Conservation (phyloP, 2,113 vertebrate species). For the Pteropus alecto region DNA sequence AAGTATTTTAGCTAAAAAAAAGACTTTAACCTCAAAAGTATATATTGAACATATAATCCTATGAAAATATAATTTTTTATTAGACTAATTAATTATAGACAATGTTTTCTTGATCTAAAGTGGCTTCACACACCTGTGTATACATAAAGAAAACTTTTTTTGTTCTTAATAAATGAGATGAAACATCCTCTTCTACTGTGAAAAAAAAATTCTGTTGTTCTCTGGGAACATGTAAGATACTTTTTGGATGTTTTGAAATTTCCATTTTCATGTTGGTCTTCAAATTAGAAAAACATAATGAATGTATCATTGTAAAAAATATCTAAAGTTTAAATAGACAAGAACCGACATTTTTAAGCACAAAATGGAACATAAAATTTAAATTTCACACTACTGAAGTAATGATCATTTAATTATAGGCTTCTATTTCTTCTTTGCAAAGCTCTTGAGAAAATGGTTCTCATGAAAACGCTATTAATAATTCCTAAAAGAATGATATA, state of each 20-base stretch:
- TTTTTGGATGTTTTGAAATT: background rate
- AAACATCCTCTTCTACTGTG: background rate
- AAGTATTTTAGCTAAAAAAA: conserved; percentile 6
- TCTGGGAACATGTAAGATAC: background rate
- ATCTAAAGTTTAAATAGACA: background rate
- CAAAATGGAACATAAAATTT: background rate
- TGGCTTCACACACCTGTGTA: background rate
- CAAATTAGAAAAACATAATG: background rate
- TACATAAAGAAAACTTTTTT: background rate
- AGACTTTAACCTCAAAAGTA: background rate
- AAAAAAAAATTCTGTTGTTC: background rate
- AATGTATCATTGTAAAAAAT: background rate
- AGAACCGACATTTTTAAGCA: background rate
- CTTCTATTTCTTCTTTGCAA: background rate
- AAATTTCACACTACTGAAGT: background rate
- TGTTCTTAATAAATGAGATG: background rate
- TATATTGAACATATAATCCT: background rate
- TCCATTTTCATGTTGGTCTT: background rate
- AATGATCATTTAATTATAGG: background rate
- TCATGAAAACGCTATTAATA: background rate
- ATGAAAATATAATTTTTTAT: background rate
- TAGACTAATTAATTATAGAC: background rate
- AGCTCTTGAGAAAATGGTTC: background rate
- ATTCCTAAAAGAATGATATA: background rate
- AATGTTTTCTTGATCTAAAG: background rate